Base-by-base conservation (phyloP, 2,113 vertebrate species). In the Nettapus auritus region DNA sequence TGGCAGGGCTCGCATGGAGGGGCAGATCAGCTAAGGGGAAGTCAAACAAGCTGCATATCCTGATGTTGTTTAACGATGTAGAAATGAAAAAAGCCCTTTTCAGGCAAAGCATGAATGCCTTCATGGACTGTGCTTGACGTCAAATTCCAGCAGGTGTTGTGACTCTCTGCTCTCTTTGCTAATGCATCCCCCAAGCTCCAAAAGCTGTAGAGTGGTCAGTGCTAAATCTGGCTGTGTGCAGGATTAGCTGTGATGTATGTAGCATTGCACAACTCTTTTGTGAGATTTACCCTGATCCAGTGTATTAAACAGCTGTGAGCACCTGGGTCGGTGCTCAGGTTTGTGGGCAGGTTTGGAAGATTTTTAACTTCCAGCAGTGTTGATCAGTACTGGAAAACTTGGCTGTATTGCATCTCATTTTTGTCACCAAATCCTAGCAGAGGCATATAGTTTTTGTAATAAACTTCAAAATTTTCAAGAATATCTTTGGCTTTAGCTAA, bases 191-290 rank as follows among this genome's bases (percentile, higher is more conserved):
- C 23, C 5, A n/a, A 25, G 29, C 48, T 19, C 18, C 34, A 21
- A 1, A 1, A 19, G 10, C 19, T 6, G 1, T 4, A 7, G 2
- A 11, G 36, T 23, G 31, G 6, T 21, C 44, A 3, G 76, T 19
- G 28, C 66, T 28, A 2, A 7, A 2, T 4, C 75, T 20, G 33
- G 36, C 38, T 53, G 33, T 9, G 17, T 5, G 40, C 11, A 7
- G 50, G 6, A 6, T 33, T 5, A 21, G 26, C 26, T 29, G 26
- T 55, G 2, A 1, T 4, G 33, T 3, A 2, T 2, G 23, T 1
- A 8, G 50, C 29, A 1, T 6, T 6, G 8, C n/a, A 7, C 33
- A 15, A 22, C 14, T 16, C 22, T 13, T 19, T 23, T 14, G 4
- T 20, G 21, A 3, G 42, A 8, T 33, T 60, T 19, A 19, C 53